Base-by-base conservation (phyloP, 2,888 invertebrate genomes). In the Cremastobaeus sp. region DNA sequence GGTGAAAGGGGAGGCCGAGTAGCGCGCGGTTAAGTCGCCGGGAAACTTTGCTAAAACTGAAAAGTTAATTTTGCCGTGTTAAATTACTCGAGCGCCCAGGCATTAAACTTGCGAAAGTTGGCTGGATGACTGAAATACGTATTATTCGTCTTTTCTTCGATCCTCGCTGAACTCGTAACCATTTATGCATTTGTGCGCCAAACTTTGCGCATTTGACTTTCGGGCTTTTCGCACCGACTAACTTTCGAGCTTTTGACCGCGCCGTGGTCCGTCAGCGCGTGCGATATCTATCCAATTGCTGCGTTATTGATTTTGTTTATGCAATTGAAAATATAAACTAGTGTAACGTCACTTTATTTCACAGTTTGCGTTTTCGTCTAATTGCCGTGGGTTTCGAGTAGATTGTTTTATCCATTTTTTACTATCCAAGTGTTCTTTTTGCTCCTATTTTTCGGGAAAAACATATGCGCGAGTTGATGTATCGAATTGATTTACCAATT, bases 11-110 rank as follows among this genome's bases (percentile, higher is more conserved):
- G 39, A 25, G 14, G 21, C 45, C 11, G 2, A 32, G 52, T 41
- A 52, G 47, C 59, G 77, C 79, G 81, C 79, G 83, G 82, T 82
- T 82, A 83, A 83, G 82, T 83, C 81, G 80, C 82, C 78, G 82
- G 77, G 81, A 84, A 86, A 85, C 84, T 85, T 85, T 81, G 80
- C 83, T 84, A 84, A 84, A 86, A 86, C 86, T 86, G 85, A 85
- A 86, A 86, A 86, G 86, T 86, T 86, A 85, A 86, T 86, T 86
- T 85, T 82, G 84, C 84, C 85, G 54, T 60, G 85, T 84, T 84
- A 85, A 85, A 85, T 85, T 85, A 85, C 84, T 85, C 84, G 85
- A 85, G 81, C 82, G 83, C 79, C 80, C 76, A 81, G 80, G 82
- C 84, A 84, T 85, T 83, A 85, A 85, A 84, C 82, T 85, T 84